Conservation (phyloP, 2,113 vertebrate genomes). For the Anolis sagrei region DNA sequence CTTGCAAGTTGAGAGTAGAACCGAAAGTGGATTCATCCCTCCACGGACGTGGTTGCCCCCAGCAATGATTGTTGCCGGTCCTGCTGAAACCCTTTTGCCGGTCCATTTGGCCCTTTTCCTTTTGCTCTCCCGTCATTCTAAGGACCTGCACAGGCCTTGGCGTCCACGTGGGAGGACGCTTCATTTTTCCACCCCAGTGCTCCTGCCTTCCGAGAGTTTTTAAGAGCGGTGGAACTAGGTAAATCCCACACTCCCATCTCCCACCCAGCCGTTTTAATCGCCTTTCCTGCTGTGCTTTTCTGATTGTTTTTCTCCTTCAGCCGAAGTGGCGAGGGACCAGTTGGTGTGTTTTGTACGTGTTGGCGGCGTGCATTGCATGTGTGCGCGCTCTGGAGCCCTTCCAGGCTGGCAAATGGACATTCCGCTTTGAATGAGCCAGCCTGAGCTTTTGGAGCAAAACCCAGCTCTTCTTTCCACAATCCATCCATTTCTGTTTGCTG, state of each 20-base stretch:
- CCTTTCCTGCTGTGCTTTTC: conserved; percentile 21
- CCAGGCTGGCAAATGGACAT: background rate
- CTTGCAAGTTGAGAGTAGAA: too few relatives aligned
- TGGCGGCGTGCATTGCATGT: background rate
- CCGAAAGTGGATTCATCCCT: too few relatives aligned
- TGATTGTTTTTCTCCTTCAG: conserved; percentile 1
- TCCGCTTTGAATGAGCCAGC: background rate
- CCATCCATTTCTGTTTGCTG: too few relatives aligned
- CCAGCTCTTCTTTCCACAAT: accelerated
- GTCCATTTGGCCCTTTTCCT: background rate
- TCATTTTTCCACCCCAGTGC: background rate
- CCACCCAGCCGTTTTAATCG: background rate
- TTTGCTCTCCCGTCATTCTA: background rate
- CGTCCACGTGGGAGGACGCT: accelerated
- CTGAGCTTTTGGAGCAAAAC: background rate
- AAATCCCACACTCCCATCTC: conserved; percentile 16
- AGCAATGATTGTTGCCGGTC: background rate
- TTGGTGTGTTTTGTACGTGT: too few relatives aligned
- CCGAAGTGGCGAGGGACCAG: accelerated
- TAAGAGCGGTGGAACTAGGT: background rate
- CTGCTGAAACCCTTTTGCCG: background rate
- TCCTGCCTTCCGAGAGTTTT: background rate
- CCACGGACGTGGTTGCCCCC: too few relatives aligned
- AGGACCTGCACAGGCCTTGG: accelerated
- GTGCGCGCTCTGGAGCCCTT: background rate